Evolutionary conservation across 2,113 vertebrate species (phyloP), one percentile per base, ranked within the genome.

Genomic region (Triplophysa dalaica): DNA sequence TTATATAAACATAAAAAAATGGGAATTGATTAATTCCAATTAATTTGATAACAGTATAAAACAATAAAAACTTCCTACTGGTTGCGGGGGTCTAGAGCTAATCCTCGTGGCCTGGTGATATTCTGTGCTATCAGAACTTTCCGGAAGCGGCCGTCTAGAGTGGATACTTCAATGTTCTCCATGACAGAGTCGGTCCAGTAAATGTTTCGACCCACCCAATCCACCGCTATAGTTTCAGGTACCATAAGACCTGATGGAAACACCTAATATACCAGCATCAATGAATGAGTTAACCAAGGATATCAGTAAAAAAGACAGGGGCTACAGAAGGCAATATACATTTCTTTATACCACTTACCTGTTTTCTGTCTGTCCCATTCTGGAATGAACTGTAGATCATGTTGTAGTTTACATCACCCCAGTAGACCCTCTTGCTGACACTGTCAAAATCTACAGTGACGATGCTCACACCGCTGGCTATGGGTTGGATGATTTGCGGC

Each of bases 361-460:
- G 24, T 52, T 54, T 65, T 54, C 33, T 89, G 70, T 96, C 95
- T 67, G 94, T 98, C 86, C 96, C 97, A 79, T 99, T 98, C 85
- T 92, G 93, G 87, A 94, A 92, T 22, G 94, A 93, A 82, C 95
- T 98, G 96, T 95, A 99, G 80, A 98, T 96, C 91, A 94, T 94
- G 87, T 98, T 95, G 85, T 96, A 93, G 70, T 89, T 91, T 10
- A 91, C 92, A 85, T 99, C 98, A 17, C 96, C 96, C 98, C 98
- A 99, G 90, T 94, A 99, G 19, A 99, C 92, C 17, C 94, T 94
- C 81, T 93, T 91, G 1, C 91, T 93, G 63, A 90, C 14, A 0
- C 94, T 96, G 92, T 99, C 98, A 88, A 98, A 98, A 90, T 99
- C 97, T 82, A 99, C 67, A 43, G 97, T 95, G 58, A 98, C 94